Percentiles rank a stretch among this genome's conserved stretches.
Conservation (phyloP, 1,140 invertebrate species). For the Augochlora pura region DNA sequence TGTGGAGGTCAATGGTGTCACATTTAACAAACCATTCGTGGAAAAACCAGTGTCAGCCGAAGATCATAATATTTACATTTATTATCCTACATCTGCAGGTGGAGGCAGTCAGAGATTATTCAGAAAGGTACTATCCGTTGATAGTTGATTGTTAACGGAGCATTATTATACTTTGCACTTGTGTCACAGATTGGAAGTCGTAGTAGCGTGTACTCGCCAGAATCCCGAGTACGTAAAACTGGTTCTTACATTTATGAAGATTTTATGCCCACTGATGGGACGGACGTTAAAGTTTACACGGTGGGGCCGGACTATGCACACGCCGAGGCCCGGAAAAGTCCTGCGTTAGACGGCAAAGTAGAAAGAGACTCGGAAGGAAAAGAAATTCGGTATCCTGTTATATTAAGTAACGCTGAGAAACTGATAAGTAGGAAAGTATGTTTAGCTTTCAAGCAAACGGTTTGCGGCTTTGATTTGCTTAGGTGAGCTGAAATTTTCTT, state of each 20-base stretch:
- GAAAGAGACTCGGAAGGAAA: conserved; percentile 99
- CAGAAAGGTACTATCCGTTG: conserved; percentile 88
- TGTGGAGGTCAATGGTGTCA: conserved; percentile 98
- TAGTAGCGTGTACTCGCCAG: conserved; percentile 98
- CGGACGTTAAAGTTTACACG: conserved; percentile 89
- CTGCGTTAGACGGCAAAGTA: conserved; percentile 98
- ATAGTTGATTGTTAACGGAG: not conserved
- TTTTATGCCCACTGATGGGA: conserved; percentile 99
- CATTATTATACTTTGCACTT: conserved; percentile 14
- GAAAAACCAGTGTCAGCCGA: conserved; percentile 99
- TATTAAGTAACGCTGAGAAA: conserved; percentile 98
- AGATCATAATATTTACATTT: conserved; percentile 99
- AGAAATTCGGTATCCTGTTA: conserved; percentile 99
- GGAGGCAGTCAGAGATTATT: conserved; percentile 98
- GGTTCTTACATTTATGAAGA: conserved; percentile 99
- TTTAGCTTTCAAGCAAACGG: conserved; percentile 98
- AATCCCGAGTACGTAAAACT: conserved; percentile 96
- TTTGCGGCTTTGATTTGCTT: conserved; percentile 99
- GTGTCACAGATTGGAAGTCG: conserved; percentile 94
- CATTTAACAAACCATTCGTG: conserved; percentile 99
- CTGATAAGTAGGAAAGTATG: conserved; percentile 99
- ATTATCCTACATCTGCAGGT: conserved; percentile 99
- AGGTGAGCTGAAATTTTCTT: conserved; percentile 80
- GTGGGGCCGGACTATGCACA: conserved; percentile 99
- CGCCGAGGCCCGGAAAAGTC: conserved; percentile 99